Percentiles rank a stretch among this genome's conserved stretches.
Conservation (phyloP, 2,888 invertebrate genomes). For the Agonopterix subpropinquella region DNA sequence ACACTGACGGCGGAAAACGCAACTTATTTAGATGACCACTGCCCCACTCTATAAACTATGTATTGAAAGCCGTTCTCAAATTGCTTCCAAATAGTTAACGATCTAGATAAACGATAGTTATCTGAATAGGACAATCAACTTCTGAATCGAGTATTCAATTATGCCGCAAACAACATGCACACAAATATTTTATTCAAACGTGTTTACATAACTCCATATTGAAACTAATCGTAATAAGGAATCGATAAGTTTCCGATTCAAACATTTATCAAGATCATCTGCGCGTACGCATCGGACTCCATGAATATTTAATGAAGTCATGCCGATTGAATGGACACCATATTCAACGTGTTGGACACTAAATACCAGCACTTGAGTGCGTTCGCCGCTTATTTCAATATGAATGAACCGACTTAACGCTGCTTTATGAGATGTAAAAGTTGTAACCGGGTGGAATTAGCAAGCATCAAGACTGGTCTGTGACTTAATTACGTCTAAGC, state of each 20-base stretch:
- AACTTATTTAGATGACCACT: slow-evolving; percentile 20
- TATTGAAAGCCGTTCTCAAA: slow-evolving; percentile 44
- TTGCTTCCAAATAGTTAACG: slow-evolving; percentile 48
- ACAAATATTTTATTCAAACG: slow-evolving; percentile 40
- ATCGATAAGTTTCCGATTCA: slow-evolving; percentile 24
- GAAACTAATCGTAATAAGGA: slow-evolving; percentile 15
- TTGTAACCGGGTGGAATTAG: slow-evolving; percentile 2
- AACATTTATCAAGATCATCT: slow-evolving; percentile 38
- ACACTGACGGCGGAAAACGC: slow-evolving; percentile 28
- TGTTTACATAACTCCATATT: slow-evolving; percentile 12
- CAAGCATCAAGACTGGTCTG: background rate
- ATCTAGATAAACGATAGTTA: slow-evolving; percentile 41
- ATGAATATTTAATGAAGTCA: slow-evolving; percentile 44
- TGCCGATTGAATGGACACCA: slow-evolving; percentile 28
- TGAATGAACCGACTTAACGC: slow-evolving; percentile 5
- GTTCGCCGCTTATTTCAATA: slow-evolving; percentile 13
- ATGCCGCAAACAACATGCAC: slow-evolving; percentile 41
- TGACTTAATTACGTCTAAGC: slow-evolving; percentile 1
- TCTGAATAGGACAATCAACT: slow-evolving; percentile 36
- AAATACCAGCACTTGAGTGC: slow-evolving; percentile 19
- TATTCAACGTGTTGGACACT: slow-evolving; percentile 31
- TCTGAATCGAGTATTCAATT: slow-evolving; percentile 41
- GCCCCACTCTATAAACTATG: slow-evolving; percentile 37
- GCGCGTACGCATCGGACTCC: slow-evolving; percentile 27
- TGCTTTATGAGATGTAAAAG: slow-evolving; percentile 4